Base-by-base conservation (phyloP, 2,113 vertebrate genomes). In the Calyptommatus sinebrachiatus region DNA sequence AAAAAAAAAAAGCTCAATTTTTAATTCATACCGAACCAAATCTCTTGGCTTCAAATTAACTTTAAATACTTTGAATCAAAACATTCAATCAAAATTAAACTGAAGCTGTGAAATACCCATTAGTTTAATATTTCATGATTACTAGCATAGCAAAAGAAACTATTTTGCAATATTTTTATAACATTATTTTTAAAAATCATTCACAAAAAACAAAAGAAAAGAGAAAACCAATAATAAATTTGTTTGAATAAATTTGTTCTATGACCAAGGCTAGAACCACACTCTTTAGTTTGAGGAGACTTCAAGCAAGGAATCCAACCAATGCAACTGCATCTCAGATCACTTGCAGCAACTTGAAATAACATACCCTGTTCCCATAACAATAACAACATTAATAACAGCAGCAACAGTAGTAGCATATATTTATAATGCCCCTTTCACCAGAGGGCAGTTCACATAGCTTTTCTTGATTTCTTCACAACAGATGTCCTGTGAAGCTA, bases 21-120 rank as follows among this genome's bases (percentile, higher is more conserved):
- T 24, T 22, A 1, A 9, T 70, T 70, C 41, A 45, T 26, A 48
- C 12, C 48, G 28, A 57, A 53, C 16, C 2, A 29, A n/a, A 72
- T 53, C 24, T 48, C n/a, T 29, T 72, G 70, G n/a, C n/a, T 73
- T 73, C 71, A 53, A 29, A 75, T 62, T 74, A 31, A 61, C n/a
- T 74, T 9, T 62, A 24, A 75, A 61, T 62, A 26, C 35, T 45
- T 57, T 41, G 45, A 62, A 62, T n/a, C 73, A 75, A 62, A 75
- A 26, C 11, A 1, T 63, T 75, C n/a, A 35, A n/a, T 31, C 45
- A 24, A 41, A 74, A 68, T 7, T 20, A 16, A 61, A 67, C 24
- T 65, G 21, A 73, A 57, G 65, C 9, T 35, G 16, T 41, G 57
- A 74, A 26, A 14, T 41, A 24, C 61, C 26, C 73, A 62, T 31